A percentile compares a stretch with the other conserved stretches of the same genome.
These are phyloP conservation scores for Drosophila funebris DNA, from an alignment of 1,140 invertebrate genomes.

Conservation along the genomic window DNA sequence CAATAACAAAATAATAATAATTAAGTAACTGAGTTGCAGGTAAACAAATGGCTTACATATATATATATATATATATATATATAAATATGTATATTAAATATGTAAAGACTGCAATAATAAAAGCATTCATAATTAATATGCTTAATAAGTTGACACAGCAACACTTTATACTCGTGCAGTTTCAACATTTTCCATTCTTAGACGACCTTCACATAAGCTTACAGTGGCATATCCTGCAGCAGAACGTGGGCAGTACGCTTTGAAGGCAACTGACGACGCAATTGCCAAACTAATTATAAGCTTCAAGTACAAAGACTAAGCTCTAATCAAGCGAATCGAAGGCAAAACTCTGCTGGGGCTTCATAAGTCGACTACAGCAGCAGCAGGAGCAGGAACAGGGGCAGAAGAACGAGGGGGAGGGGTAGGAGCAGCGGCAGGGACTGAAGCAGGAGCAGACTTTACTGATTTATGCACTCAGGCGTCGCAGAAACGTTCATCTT, in stretches of 20 bases:
- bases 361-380: neutral
- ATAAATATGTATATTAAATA: too few species aligned
- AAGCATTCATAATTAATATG: too few species aligned
- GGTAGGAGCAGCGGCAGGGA: neutral
- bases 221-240: neutral
- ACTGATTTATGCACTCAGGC: constrained; percentile 61
- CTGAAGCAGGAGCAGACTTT: neutral
- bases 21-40: neutral
- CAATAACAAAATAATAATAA: neutral
- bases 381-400: neutral
- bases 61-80: too few species aligned
- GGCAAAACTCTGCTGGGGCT: neutral
- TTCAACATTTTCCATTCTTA: too few species aligned
- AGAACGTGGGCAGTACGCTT: constrained; percentile 2
- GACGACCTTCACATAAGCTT: neutral
- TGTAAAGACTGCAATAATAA: too few species aligned
- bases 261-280: constrained; percentile 46
- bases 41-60: neutral
- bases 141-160: too few species aligned
- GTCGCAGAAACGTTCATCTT: constrained; percentile 40
- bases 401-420: neutral
- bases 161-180: too few species aligned
- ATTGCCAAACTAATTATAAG: constrained; percentile 62
- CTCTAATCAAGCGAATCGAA: constrained; percentile 15
- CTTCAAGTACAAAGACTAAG: constrained; percentile 10